Conservation (phyloP, 2,797 vertebrate genomes). For the Rhynchotus rufescens region DNA sequence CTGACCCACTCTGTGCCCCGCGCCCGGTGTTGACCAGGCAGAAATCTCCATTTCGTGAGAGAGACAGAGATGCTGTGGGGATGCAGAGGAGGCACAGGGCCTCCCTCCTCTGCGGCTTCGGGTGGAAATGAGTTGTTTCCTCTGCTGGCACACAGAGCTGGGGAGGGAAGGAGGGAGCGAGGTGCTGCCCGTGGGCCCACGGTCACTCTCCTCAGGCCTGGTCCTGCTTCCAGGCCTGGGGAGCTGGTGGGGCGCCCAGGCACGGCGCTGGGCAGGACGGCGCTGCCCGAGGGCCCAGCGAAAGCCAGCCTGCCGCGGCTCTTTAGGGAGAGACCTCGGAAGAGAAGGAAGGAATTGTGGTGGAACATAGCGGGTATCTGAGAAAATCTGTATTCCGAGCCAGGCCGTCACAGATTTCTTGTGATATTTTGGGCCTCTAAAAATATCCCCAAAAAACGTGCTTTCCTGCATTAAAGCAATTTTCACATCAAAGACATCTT, state of each 20-base stretch:
- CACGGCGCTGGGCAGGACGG: background rate
- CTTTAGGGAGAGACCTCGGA: background rate
- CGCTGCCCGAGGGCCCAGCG: background rate
- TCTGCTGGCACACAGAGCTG: background rate
- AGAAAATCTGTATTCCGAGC: background rate
- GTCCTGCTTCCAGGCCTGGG: background rate
- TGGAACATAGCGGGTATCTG: background rate
- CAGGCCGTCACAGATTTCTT: background rate
- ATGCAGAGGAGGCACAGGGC: background rate
- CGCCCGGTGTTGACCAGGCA: background rate
- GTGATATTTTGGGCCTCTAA: background rate
- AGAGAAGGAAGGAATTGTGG: background rate
- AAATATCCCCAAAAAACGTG: background rate
- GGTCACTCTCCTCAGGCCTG: background rate
- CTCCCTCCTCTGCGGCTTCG: background rate
- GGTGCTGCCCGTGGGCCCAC: background rate
- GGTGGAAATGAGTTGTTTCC: background rate
- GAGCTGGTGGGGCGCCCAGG: background rate
- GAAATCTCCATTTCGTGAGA: background rate
- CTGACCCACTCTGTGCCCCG: background rate
- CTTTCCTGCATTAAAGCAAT: background rate
- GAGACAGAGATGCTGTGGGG: accelerated
- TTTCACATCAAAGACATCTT: background rate
- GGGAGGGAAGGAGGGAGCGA: background rate
- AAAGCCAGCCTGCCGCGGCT: background rate